Percentiles rank a stretch among this genome's conserved stretches.
phyloP scores from a whole-genome alignment of 2,797 vertebrate genomes.

The Danio kyathit region DNA sequence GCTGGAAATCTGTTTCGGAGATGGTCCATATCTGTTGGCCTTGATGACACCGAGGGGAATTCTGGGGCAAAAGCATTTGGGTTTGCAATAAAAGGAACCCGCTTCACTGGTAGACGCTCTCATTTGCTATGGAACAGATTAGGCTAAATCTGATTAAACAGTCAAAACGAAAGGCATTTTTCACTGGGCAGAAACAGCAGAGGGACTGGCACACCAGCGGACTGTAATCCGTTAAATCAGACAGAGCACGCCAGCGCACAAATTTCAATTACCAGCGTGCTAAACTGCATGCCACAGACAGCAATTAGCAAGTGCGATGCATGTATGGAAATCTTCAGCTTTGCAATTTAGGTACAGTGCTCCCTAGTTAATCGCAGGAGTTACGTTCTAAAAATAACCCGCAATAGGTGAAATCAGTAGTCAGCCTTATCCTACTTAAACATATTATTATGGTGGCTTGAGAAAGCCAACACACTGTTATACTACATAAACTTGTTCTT shows the following conservation, averaged over 20 bases:
- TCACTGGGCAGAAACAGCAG: slow-evolving; percentile 24
- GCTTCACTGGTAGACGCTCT: slow-evolving; percentile 14
- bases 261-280: slow-evolving; percentile 44
- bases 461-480: too few species aligned
- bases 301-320: slow-evolving; percentile 28
- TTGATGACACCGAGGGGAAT: slow-evolving; percentile 18
- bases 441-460: too few species aligned
- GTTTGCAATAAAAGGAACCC: slow-evolving; percentile 25
- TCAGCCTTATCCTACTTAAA: too few species aligned
- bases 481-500: too few species aligned
- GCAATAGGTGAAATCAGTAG: too few species aligned
- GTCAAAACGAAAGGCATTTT: slow-evolving; percentile 32
- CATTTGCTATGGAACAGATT: slow-evolving; percentile 40
- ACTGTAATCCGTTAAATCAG: slow-evolving; percentile 56
- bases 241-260: slow-evolving; percentile 29
- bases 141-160: slow-evolving; percentile 46
- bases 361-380: too few species aligned
- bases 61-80: slow-evolving; percentile 23
- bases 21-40: slow-evolving; percentile 44
- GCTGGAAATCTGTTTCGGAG: slow-evolving; percentile 40
- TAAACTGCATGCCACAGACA: slow-evolving; percentile 29
- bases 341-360: neutral
- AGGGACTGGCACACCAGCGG: slow-evolving; percentile 13
- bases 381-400: too few species aligned
- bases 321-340: neutral